Conservation (phyloP, 2,113 vertebrate species). For the Girardinichthys multiradiatus region DNA sequence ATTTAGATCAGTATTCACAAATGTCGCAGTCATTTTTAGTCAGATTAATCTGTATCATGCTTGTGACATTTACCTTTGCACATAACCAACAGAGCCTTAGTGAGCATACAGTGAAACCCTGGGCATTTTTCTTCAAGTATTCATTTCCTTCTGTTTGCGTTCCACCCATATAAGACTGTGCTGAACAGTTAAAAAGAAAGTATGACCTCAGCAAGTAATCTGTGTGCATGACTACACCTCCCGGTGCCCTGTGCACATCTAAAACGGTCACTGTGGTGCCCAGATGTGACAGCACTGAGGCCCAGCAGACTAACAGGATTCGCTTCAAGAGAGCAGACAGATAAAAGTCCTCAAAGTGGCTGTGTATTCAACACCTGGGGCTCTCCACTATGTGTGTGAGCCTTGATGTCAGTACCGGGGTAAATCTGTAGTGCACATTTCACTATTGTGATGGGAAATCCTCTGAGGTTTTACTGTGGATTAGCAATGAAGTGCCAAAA, state of each 20-base stretch:
- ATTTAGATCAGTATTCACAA: not conserved
- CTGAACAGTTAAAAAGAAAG: slow-evolving; percentile 4
- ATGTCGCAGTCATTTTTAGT: no score
- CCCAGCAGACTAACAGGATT: slow-evolving; percentile 22
- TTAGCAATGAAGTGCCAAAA: not conserved
- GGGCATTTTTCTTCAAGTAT: no score
- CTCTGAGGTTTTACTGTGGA: not conserved
- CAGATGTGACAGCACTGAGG: slow-evolving; percentile 46
- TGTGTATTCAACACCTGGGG: slow-evolving; percentile 40
- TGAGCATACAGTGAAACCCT: no score
- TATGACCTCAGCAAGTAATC: slow-evolving; percentile 5
- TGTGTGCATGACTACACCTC: not conserved
- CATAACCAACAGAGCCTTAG: not conserved
- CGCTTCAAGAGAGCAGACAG: slow-evolving; percentile 23
- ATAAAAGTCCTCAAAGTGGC: slow-evolving; percentile 24
- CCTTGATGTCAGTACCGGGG: not conserved
- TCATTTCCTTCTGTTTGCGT: not conserved
- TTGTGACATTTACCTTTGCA: not conserved
- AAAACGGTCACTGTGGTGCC: slow-evolving; percentile 9
- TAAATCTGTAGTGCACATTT: not conserved
- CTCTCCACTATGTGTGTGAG: not conserved
- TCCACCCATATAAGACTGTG: not conserved
- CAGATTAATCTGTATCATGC: no score
- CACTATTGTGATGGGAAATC: not conserved
- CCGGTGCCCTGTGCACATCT: not conserved